Evolutionary conservation across 1,140 invertebrate species (phyloP).

Genomic region (Lamellibrachia luymesi): DNA sequence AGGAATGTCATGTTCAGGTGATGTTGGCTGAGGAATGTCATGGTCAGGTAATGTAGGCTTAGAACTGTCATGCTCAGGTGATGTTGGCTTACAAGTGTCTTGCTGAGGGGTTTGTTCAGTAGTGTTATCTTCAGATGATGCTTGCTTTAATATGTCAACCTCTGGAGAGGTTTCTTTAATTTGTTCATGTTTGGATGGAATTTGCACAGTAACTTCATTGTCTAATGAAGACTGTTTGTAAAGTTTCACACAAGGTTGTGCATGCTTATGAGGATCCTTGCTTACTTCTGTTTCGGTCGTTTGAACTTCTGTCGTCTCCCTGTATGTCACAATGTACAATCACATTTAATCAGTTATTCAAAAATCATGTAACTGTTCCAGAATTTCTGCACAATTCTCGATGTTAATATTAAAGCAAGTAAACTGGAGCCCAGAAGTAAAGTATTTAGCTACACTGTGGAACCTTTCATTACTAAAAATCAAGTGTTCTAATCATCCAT

Average conservation of each 20-base stretch:
- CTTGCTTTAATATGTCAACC: background rate
- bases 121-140: background rate
- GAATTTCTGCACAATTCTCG: background rate
- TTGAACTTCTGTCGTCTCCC: background rate
- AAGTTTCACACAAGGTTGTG: background rate
- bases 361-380: background rate
- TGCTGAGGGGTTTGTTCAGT: constrained; percentile 23
- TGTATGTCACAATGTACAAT: background rate
- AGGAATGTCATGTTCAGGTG: background rate
- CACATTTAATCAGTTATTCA: background rate
- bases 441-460: background rate
- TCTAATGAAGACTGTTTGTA: background rate
- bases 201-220: background rate
- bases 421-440: background rate
- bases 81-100: background rate
- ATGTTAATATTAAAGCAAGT: background rate
- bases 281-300: background rate
- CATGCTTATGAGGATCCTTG: constrained; percentile 4
- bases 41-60: background rate
- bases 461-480: background rate
- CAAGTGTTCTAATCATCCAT: background rate
- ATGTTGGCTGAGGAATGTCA: background rate
- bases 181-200: background rate
- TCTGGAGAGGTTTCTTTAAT: background rate
- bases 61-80: constrained; percentile 9